Evolutionary conservation across 1,140 invertebrate genomes (phyloP), one percentile per base, ranked within the genome.

Genomic region (Drosophila triauraria): DNA sequence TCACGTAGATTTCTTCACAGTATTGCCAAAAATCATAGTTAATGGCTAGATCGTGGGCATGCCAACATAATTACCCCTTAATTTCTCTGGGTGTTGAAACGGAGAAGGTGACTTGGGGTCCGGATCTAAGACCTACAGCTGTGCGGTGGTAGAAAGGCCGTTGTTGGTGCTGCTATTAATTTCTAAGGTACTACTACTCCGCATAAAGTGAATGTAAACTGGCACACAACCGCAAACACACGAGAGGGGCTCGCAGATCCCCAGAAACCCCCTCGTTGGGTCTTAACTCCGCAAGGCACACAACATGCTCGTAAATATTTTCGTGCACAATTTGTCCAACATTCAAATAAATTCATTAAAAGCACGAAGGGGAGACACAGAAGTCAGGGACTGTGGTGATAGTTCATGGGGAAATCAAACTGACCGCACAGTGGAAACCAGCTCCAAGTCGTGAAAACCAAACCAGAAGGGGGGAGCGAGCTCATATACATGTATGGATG

Each of bases 311-410:
- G 86, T 90, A 90, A 90, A 90, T 90, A 91, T 90, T 72, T 90
- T 81, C 74, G 85, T 88, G 85, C 81, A 90, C 85, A 90, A 90
- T 90, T 90, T 90, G 85, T 90, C 85, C 85, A 90, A 91, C 85
- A 90, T 86, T 88, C 86, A 91, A 85, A 90, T 90, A 90, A 90
- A 90, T 90, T 90, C 85, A 90, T 90, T 90, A 91, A 91, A 79
- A 62, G 83, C 79, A 87, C 71, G 56, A 60, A 38, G 44, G 46
- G 67, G 53, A 44, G 54, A 58, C 47, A 46, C 47, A 68, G 67
- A 46, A 56, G 67, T 63, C 48, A n/a, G 43, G 58, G 58, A 30
- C 58, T 10, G 12, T 12, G 53, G 53, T 56, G 53, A 72, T 43
- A 61, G 59, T 56, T 60, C 47, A 48, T 62, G 63, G 65, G 75